Evolutionary conservation across 2,888 invertebrate species (phyloP).

Genomic region (Hipparchia semele): DNA sequence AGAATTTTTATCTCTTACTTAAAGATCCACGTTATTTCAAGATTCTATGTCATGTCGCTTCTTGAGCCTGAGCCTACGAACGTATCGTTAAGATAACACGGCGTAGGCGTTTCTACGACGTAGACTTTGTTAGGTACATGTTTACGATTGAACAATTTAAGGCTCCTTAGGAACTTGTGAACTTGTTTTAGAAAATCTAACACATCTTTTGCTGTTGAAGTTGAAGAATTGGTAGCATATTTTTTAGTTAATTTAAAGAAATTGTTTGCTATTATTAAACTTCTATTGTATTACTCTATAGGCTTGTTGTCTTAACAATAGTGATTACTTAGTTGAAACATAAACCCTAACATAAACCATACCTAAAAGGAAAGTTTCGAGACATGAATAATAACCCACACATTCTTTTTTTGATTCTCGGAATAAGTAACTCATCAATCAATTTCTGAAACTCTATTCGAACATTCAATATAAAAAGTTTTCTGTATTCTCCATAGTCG

Average conservation of each 20-base stretch:
- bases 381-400: not conserved
- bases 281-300: no score
- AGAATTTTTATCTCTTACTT: no score
- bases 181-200: not conserved
- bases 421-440: no score
- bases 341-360: not conserved
- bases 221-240: no score
- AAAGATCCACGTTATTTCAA: slow-evolving; percentile 1
- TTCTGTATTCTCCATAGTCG: no score
- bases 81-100: not conserved
- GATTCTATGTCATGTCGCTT: not conserved
- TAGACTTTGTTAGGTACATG: not conserved
- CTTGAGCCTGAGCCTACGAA: not conserved
- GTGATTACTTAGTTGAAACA: no score
- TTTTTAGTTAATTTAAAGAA: no score
- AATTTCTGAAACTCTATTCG: no score
- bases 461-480: no score
- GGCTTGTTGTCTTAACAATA: no score
- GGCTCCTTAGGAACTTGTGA: not conserved
- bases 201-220: not conserved
- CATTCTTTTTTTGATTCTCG: no score
- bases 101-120: not conserved
- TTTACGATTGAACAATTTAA: not conserved
- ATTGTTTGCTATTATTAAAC: no score
- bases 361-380: not conserved